phyloP scores from a whole-genome alignment of 2,113 vertebrate species.

The Hystrix cristata region DNA sequence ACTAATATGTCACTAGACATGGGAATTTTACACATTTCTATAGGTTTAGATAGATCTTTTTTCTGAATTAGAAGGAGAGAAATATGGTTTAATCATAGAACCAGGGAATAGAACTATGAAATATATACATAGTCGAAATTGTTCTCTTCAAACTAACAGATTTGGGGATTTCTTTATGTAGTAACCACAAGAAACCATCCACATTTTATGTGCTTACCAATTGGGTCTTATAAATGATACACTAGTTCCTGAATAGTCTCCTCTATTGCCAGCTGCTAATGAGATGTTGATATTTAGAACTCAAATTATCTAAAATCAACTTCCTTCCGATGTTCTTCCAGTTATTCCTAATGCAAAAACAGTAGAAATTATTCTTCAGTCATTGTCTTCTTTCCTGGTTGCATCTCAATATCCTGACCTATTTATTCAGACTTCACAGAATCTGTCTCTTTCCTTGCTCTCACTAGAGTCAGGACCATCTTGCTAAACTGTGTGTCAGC shows the following conservation, averaged over 20 bases:
- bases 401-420: neutral
- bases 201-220: neutral
- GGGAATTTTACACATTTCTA: neutral
- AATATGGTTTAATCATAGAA: conserved; percentile 4
- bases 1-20: neutral
- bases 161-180: neutral
- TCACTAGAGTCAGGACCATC: neutral
- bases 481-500: neutral
- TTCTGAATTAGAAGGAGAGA: conserved; percentile 2
- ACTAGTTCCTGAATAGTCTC: neutral
- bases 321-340: neutral
- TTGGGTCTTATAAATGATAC: neutral
- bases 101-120: neutral
- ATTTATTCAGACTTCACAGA: neutral
- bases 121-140: neutral
- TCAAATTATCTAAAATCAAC: neutral
- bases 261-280: neutral
- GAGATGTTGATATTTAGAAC: neutral
- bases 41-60: neutral
- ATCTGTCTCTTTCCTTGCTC: neutral
- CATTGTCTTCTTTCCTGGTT: neutral
- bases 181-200: neutral
- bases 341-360: neutral
- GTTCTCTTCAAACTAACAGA: neutral
- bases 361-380: neutral